Conservation (phyloP, 2,113 vertebrate genomes). For the Rhegmatorhina hoffmannsi region DNA sequence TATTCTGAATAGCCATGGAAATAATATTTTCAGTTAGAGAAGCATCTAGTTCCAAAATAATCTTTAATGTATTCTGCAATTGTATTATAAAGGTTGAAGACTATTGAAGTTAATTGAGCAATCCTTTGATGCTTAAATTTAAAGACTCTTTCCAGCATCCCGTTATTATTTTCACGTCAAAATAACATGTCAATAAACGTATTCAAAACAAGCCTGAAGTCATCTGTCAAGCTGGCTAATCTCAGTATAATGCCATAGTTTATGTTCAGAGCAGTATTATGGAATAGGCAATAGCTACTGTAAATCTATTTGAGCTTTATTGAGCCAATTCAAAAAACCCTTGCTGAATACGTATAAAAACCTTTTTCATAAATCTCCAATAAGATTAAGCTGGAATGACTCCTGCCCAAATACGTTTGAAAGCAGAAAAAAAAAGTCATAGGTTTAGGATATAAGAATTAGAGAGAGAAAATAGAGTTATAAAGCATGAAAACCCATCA, state of each 20-base stretch:
- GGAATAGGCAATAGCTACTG: slow-evolving; percentile 4
- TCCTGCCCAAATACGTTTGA: not conserved
- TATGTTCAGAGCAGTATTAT: not conserved
- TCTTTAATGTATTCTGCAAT: slow-evolving; percentile 5
- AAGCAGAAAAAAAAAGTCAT: not conserved
- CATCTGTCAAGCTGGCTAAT: not conserved
- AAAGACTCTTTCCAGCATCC: not conserved
- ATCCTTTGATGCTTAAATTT: not conserved
- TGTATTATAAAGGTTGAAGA: not conserved
- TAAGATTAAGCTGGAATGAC: not conserved
- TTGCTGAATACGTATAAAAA: not conserved
- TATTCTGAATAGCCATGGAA: not conserved
- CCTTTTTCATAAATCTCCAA: not conserved
- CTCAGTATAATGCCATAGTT: not conserved
- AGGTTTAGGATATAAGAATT: not conserved
- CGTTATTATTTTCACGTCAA: slow-evolving; percentile 13
- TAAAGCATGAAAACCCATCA: not conserved
- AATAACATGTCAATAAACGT: not conserved
- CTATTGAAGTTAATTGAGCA: not conserved
- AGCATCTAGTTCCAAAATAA: not conserved
- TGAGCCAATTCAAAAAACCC: not conserved
- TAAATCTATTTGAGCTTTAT: slow-evolving; percentile 5
- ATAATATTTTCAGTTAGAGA: not conserved
- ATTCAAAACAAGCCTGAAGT: slow-evolving; percentile 6
- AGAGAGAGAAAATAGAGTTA: not conserved